phyloP scores from a whole-genome alignment of 2,888 invertebrate species.

The Eucriotettix oculatus region DNA sequence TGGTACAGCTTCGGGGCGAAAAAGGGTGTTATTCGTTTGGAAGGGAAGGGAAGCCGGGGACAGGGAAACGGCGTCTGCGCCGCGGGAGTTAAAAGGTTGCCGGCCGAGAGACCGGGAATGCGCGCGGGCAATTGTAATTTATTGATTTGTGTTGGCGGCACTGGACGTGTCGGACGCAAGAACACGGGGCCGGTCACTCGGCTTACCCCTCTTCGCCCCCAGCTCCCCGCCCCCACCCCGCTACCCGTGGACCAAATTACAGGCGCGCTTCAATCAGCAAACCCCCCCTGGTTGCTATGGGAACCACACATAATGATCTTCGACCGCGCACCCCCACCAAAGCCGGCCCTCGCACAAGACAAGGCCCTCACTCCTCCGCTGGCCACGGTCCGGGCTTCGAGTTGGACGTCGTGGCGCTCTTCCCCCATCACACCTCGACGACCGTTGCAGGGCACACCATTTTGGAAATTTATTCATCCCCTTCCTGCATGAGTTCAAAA shows the following conservation, averaged over 20 bases:
- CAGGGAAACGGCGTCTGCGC: too few species aligned
- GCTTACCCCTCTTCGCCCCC: neutral
- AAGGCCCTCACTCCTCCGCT: neutral
- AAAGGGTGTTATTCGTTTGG: too few species aligned
- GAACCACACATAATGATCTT: conserved; percentile 11
- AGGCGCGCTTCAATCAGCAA: conserved; percentile 10
- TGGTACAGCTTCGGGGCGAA: too few species aligned
- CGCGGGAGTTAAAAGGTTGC: neutral
- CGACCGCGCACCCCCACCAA: conserved; percentile 3
- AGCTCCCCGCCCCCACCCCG: neutral
- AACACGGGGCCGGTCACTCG: neutral
- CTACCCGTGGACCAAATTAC: conserved; percentile 8
- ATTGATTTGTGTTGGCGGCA: neutral
- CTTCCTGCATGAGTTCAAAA: too few species aligned
- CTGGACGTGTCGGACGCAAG: neutral
- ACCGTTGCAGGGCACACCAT: too few species aligned
- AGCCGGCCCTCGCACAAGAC: conserved; percentile 1
- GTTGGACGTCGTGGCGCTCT: neutral
- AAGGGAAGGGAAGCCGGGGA: too few species aligned
- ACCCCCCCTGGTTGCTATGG: conserved; percentile 8
- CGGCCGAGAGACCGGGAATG: neutral
- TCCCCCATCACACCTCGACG: neutral
- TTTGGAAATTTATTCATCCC: too few species aligned
- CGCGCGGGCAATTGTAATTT: neutral
- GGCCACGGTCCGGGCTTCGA: neutral